phyloP scores from a whole-genome alignment of 2,113 vertebrate species.

The human region GRCh38 chr1:229549001-229549500 shows the following conservation, averaged over 20 bases:
- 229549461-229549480: rapidly evolving
- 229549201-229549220: rapidly evolving
- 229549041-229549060: rapidly evolving
- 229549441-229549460: background rate
- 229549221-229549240: slow-evolving; percentile 88
- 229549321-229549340: slow-evolving; percentile 83
- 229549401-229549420: slow-evolving; percentile 94
- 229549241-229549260: slow-evolving; percentile 97
- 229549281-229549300: slow-evolving; percentile 93
- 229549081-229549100: background rate
- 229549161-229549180: rapidly evolving
- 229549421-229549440: slow-evolving; percentile 93
- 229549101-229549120: rapidly evolving
- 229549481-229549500: rapidly evolving
- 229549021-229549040: background rate
- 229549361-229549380: slow-evolving; percentile 96
- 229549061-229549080: rapidly evolving
- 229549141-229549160: rapidly evolving
- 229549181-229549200: rapidly evolving
- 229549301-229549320: slow-evolving; percentile 90
- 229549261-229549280: slow-evolving; percentile 93
- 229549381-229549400: slow-evolving; percentile 97
- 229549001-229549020: background rate
- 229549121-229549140: background rate
- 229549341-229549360: slow-evolving; percentile 90